Base-by-base conservation (phyloP, 1,140 invertebrate genomes). In the Zaprionus davidi region DNA sequence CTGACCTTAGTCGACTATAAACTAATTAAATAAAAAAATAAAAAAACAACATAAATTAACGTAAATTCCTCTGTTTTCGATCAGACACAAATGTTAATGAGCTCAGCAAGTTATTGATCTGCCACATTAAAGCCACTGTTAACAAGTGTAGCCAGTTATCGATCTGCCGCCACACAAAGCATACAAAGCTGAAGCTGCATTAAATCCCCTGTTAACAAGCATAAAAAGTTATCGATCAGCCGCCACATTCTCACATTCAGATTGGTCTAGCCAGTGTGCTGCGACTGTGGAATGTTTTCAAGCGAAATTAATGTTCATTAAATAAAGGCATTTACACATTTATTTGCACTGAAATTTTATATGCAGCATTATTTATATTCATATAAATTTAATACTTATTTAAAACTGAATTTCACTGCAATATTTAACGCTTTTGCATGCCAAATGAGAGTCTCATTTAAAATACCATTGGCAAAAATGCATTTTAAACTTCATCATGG, bases 381-480 rank as follows among this genome's bases (percentile, higher is more conserved):
- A 24, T 20, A 5, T 0, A 13, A 51, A 51, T 56, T 56, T 22
- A 58, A 34, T 13, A 36, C 13, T 12, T 38, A 51, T 73, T 46
- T 7, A 5, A 46, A 13, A 55, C 58, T 57, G 24, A 64, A 75
- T 70, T 62, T 70, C 38, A 56, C 58, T 67, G 44, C 60, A 72
- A 72, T 76, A 63, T 63, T 70, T 58, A 58, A 44, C 26, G 60
- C 36, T 65, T 36, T 55, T 71, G 34, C 66, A 71, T 64, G 17
- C 15, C 60, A 56, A 71, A 77, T 31, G 64, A 74, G 59, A 77
- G 65, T 55, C 81, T 72, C 71, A 82, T 86, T 87, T 78, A 55
- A 86, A 87, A 82, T 87, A 71, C 80, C 80, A 82, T 87, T 73
- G 76, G 67, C 12, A 55, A 63, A 82, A 87, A 75, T 87, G 77